Evolutionary conservation across 2,113 vertebrate species (phyloP), one percentile per base, ranked within the genome.

Genomic region (Jacana jacana): DNA sequence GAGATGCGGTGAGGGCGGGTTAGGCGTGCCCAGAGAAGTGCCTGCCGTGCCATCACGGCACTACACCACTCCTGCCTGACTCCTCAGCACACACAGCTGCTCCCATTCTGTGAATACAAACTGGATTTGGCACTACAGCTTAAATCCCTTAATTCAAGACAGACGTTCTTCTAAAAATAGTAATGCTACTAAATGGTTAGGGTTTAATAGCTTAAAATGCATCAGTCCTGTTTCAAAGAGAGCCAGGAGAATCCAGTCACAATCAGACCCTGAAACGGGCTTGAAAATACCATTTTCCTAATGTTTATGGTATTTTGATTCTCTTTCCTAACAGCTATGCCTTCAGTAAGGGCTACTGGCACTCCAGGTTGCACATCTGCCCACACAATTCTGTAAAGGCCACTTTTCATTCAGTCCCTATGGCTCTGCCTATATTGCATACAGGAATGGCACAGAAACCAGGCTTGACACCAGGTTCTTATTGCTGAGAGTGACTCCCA

Each of bases 181-280:
- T 1, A 20, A 52, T 0, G 0, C 28, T 63, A 46, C 23, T n/a
- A 2, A 70, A 64, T 1, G n/a, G 40, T 13, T 19, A 37, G 37
- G 51, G 72, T 48, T 54, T 54, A 23, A 46, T 2, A 22, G 24
- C 10, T 11, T 17, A 58, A 65, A 78, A 60, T 37, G 86, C 49
- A 60, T 28, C 44, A 31, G 35, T 31, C 30, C 37, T 60, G 37
- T 7, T 20, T 44, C 58, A 37, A 11, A 42, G 33, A 64, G 42
- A 11, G 49, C 44, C 28, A 37, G 35, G 28, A 66, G 60, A 52
- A 44, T 6, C 25, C 48, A 42, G 19, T 42, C 82, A 71, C 40
- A 51, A 30, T 25, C 42, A 72, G 70, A 35, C 44, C 70, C 80
- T 54, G 69, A 70, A 64, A 71, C 2, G 13, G 82, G 52, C 79